These are phyloP conservation scores for Ophraella communa DNA, from an alignment of 2,888 invertebrate species.

Conservation along the genomic window DNA sequence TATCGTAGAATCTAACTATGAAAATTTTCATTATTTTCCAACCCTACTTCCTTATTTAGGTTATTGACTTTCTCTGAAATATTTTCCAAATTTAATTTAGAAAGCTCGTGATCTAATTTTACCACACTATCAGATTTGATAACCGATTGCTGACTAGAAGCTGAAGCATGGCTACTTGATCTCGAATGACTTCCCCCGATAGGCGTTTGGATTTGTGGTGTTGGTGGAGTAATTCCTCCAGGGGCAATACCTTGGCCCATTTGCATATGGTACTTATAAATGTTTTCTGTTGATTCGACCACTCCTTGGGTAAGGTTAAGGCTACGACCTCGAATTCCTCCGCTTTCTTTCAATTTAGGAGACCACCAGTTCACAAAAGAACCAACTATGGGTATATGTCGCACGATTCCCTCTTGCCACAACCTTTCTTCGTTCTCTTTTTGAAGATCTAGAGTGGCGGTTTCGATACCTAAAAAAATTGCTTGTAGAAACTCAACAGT, in stretches of 20 bases:
- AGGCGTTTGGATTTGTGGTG: constrained; percentile 73
- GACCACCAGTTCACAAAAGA: constrained; percentile 97
- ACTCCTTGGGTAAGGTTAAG: constrained; percentile 80
- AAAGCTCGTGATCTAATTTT: constrained; percentile 10
- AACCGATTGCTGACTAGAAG: constrained; percentile 41
- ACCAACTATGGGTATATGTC: constrained; percentile 94
- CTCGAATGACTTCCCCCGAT: constrained; percentile 70
- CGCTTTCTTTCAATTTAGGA: constrained; percentile 75
- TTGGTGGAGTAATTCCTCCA: constrained; percentile 70
- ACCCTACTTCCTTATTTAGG: constrained; percentile 1
- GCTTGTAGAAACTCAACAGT: no score
- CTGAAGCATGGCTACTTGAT: constrained; percentile 67
- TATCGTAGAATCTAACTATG: constrained; percentile 2
- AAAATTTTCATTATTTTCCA: constrained; percentile 1
- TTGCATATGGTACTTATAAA: constrained; percentile 86
- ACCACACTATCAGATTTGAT: constrained; percentile 5
- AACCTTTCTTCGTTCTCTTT: constrained; percentile 88
- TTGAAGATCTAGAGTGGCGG: constrained; percentile 89
- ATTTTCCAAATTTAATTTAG: constrained; percentile 18
- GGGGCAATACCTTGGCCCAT: constrained; percentile 62
- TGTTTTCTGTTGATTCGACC: constrained; percentile 81
- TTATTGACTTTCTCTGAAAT: constrained; percentile 13
- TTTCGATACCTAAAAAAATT: constrained; percentile 95
- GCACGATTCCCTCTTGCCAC: constrained; percentile 92
- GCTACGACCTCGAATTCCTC: constrained; percentile 81